A percentile compares a stretch with the other conserved stretches of the same genome.
phyloP scores from a whole-genome alignment of 2,888 invertebrate genomes.

The Eledona agricola region DNA sequence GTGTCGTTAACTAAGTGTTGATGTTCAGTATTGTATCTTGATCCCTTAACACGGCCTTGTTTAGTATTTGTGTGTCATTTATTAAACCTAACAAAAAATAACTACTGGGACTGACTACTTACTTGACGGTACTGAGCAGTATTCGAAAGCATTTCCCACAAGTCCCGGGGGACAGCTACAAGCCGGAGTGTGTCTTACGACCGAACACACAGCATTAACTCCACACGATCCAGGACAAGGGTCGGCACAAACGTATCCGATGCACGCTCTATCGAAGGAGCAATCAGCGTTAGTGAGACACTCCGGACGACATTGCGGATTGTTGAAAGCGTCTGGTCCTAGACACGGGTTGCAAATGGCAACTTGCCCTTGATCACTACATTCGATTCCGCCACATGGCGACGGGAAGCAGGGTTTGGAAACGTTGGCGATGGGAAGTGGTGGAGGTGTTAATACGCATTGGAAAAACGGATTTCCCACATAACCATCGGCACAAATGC shows the following conservation, averaged over 20 bases:
- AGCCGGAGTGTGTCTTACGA: slow-evolving; percentile 77
- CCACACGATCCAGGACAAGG: slow-evolving; percentile 85
- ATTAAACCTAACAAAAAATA: slow-evolving; percentile 2
- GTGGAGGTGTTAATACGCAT: slow-evolving; percentile 67
- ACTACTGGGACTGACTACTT: too few species aligned
- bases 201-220: slow-evolving; percentile 74
- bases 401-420: slow-evolving; percentile 79
- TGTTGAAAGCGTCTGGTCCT: slow-evolving; percentile 72
- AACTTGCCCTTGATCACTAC: slow-evolving; percentile 76
- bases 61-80: too few species aligned
- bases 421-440: slow-evolving; percentile 64
- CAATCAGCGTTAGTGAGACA: slow-evolving; percentile 85
- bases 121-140: slow-evolving; percentile 71
- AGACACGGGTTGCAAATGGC: slow-evolving; percentile 83
- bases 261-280: slow-evolving; percentile 78
- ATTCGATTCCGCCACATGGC: slow-evolving; percentile 76
- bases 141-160: slow-evolving; percentile 81
- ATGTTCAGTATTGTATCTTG: too few species aligned
- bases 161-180: slow-evolving; percentile 75
- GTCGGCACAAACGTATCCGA: slow-evolving; percentile 77
- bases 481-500: slow-evolving; percentile 79
- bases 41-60: too few species aligned
- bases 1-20: too few species aligned
- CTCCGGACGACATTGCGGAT: slow-evolving; percentile 82
- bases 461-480: slow-evolving; percentile 83